Percentiles rank a stretch among this genome's conserved stretches.
Evolutionary conservation across 2,888 invertebrate genomes (phyloP).

Genomic region (Notodonta ziczac): DNA sequence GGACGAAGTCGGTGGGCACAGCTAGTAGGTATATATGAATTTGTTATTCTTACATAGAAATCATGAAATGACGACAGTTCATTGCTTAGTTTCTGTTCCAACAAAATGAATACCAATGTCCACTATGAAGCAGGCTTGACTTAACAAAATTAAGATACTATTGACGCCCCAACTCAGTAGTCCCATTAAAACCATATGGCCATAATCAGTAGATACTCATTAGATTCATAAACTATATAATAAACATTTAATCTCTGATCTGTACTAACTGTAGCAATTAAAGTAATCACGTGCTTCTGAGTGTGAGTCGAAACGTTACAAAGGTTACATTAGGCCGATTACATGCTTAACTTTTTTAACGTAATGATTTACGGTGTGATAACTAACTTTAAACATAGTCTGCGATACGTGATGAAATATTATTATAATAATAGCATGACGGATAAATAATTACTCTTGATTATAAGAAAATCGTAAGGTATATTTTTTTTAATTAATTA

Average conservation of each 20-base stretch:
- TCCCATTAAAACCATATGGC: conserved; percentile 30
- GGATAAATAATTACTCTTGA: too few species aligned
- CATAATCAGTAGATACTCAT: conserved; percentile 31
- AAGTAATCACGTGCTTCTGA: conserved; percentile 31
- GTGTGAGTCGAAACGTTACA: conserved; percentile 13
- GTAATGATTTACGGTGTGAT: too few species aligned
- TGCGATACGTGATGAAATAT: too few species aligned
- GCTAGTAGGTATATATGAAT: too few species aligned
- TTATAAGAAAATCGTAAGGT: too few species aligned
- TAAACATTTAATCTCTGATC: conserved; percentile 36
- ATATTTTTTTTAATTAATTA: too few species aligned
- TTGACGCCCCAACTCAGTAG: background rate
- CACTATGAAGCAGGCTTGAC: background rate
- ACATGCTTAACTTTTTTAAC: background rate
- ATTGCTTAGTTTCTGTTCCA: too few species aligned
- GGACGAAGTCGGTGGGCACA: too few species aligned
- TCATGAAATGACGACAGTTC: too few species aligned
- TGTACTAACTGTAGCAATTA: conserved; percentile 33
- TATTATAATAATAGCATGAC: too few species aligned
- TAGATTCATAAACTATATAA: conserved; percentile 32
- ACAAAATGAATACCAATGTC: background rate
- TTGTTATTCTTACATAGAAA: too few species aligned
- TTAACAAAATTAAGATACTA: background rate
- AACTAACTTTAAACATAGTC: too few species aligned
- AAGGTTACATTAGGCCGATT: conserved; percentile 15